Evolutionary conservation across 2,888 invertebrate genomes (phyloP).

Genomic region (Erebia epiphron): DNA sequence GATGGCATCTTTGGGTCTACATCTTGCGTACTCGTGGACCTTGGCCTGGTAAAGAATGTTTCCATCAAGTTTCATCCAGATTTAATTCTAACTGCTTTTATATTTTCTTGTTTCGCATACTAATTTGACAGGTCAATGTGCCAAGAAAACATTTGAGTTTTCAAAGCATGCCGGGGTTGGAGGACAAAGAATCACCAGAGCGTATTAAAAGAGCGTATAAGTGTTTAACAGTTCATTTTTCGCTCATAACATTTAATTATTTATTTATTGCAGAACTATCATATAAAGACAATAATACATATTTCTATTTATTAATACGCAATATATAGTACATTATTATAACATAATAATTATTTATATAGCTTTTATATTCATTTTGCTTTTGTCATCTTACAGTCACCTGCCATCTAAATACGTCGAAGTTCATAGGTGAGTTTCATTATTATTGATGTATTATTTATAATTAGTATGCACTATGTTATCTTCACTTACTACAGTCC

Average conservation of each 20-base stretch:
- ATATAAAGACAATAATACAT: slow-evolving; percentile 16
- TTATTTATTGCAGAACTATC: slow-evolving; percentile 5
- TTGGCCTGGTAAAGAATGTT: slow-evolving; percentile 10
- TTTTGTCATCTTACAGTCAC: slow-evolving; percentile 47
- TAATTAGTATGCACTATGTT: no score
- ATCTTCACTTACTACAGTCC: no score
- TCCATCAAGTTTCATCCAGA: slow-evolving; percentile 9
- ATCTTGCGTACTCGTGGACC: slow-evolving; percentile 5
- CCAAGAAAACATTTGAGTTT: no score
- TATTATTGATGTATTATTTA: background rate
- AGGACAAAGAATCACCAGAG: no score
- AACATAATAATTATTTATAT: no score
- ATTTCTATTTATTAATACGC: slow-evolving; percentile 32
- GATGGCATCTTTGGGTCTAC: slow-evolving; percentile 12
- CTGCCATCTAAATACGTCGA: slow-evolving; percentile 55
- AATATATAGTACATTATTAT: slow-evolving; percentile 27
- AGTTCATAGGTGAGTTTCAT: slow-evolving; percentile 57
- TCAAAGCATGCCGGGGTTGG: no score
- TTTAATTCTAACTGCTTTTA: background rate
- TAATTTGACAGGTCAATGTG: background rate
- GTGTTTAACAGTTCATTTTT: background rate
- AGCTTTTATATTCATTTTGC: slow-evolving; percentile 36
- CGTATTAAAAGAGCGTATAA: background rate
- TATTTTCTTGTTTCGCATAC: background rate
- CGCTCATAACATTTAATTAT: background rate